Evolutionary conservation across 2,113 vertebrate genomes (phyloP), one percentile per base, ranked within the genome.

Genomic region (Dascyllus trimaculatus): DNA sequence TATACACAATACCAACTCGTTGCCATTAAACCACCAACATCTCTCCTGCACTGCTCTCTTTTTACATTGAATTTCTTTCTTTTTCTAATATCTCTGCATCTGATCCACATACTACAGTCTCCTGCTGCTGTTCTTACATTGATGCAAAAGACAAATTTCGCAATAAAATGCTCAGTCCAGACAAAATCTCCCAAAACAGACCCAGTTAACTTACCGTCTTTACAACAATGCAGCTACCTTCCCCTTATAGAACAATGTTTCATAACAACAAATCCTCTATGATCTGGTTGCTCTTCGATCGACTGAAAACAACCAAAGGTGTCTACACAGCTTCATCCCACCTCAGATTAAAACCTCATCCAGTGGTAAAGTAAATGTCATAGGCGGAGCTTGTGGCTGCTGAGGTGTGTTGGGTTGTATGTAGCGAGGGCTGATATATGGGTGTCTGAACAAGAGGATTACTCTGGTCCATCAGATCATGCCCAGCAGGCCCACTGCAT

Each of bases 401-500:
- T 78, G 76, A 75, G 87, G 86, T 90, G 89, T 78, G 86, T 48
- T 38, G 77, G 22, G 81, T 78, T 65, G 56, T 88, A 83, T 75
- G 53, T 62, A 82, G 87, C 73, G 56, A 92, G 76, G 71, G 89
- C 66, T 91, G 88, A 95, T 86, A 80, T 91, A 94, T 84, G 92
- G 73, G 77, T 76, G 75, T 83, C 58, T 77, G 85, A 53, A 63
- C 76, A 79, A 29, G 80, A 71, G 70, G 78, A 83, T 72, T 86
- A 78, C 53, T 90, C 29, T n/a, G 81, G 77, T 54, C 66, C 67
- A 71, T 81, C 81, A 81, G 64, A 85, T 88, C 49, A 45, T 7
- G 53, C 87, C 53, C 93, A 86, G 92, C 93, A 85, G 92, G 86
- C 54, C 78, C n/a, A 53, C 92, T 85, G 78, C 78, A 92, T 93